A percentile compares a stretch with the other conserved stretches of the same genome.
Conservation (phyloP, 92 coral and sea anemone genomes). For the Paragorgia papillata region DNA sequence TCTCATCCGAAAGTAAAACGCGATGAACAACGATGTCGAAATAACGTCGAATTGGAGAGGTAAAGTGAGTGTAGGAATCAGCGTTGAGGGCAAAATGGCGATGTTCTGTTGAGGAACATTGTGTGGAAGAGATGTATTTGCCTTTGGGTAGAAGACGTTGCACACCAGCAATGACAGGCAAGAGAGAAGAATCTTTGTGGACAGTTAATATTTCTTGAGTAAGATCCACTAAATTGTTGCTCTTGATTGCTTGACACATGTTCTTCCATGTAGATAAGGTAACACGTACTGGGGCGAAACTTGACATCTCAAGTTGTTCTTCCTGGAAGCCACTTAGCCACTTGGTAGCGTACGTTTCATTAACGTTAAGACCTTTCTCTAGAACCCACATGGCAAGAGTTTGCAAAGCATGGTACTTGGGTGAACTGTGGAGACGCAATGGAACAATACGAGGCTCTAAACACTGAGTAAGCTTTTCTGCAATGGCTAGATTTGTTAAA, state of each 20-base stretch:
- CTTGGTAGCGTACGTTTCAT: constrained; percentile 10
- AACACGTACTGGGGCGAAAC: constrained; percentile 3
- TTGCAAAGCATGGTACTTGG: constrained; percentile 60
- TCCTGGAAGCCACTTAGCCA: constrained; percentile 6
- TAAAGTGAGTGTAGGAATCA: constrained; percentile 84
- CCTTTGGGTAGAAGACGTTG: constrained; percentile 50
- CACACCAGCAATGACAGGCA: constrained; percentile 8
- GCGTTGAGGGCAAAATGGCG: constrained; percentile 78
- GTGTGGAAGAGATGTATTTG: constrained; percentile 74
- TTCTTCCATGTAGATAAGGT: not conserved
- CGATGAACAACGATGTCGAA: constrained; percentile 93
- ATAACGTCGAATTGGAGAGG: constrained; percentile 90
- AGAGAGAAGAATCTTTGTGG: constrained; percentile 17
- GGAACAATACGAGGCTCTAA: constrained; percentile 62
- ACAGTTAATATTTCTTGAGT: constrained; percentile 33
- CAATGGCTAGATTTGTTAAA: constrained; percentile 73
- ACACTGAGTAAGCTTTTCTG: constrained; percentile 58
- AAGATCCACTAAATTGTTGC: constrained; percentile 26
- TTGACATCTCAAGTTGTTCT: not conserved
- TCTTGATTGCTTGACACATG: constrained; percentile 30
- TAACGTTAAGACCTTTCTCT: constrained; percentile 50
- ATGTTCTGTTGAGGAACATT: constrained; percentile 39
- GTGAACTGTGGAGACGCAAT: constrained; percentile 76
- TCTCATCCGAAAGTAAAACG: constrained; percentile 67
- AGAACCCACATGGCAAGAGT: constrained; percentile 56